phyloP scores from a whole-genome alignment of 2,797 vertebrate genomes.

The Sphenopsis melanotis region DNA sequence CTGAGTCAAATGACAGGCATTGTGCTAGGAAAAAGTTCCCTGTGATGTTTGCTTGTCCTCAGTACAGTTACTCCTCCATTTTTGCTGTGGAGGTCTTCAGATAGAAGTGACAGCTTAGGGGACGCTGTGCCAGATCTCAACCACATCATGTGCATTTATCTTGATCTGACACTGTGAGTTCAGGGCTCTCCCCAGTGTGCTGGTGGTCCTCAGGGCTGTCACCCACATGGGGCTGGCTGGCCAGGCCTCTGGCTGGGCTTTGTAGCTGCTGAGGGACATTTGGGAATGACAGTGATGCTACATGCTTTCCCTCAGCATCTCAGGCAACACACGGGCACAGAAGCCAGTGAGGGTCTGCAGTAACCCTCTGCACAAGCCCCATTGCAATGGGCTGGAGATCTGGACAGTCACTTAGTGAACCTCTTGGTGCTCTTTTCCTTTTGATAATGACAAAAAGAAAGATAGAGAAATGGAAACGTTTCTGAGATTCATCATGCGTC shows the following conservation, averaged over 20 bases:
- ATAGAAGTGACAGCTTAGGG: background rate
- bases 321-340: background rate
- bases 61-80: background rate
- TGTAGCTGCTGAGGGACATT: background rate
- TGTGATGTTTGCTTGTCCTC: background rate
- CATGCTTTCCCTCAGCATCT: background rate
- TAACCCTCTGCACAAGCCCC: background rate
- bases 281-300: background rate
- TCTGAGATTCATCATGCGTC: background rate
- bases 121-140: accelerated
- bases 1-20: background rate
- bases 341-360: background rate
- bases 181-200: background rate
- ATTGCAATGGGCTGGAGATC: background rate
- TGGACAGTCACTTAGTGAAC: background rate
- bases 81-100: background rate
- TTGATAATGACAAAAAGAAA: background rate
- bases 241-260: background rate
- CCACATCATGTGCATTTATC: background rate
- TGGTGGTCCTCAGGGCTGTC: background rate
- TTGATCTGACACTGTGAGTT: background rate
- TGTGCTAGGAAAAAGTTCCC: background rate
- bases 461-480: accelerated
- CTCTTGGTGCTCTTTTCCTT: background rate
- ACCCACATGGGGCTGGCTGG: background rate